Conservation (phyloP, 2,797 vertebrate species). For the Gobionotothen gibberifrons region DNA sequence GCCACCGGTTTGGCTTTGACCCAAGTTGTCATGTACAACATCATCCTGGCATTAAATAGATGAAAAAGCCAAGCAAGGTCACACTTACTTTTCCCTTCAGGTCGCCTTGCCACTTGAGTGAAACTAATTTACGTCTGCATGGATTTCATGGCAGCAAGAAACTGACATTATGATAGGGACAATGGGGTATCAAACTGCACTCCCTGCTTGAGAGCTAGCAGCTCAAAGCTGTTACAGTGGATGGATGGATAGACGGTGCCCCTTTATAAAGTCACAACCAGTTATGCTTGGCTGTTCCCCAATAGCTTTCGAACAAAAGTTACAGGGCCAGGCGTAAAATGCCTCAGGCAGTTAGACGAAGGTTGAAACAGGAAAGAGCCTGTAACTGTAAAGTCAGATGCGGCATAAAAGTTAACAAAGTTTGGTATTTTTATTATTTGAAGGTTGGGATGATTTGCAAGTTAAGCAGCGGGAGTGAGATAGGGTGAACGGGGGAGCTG, state of each 20-base stretch:
- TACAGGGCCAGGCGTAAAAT: constrained; percentile 15
- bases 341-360: background rate
- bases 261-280: constrained; percentile 18
- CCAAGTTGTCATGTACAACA: constrained; percentile 18
- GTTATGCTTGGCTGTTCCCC: constrained; percentile 8
- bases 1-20: background rate
- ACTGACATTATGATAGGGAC: constrained; percentile 23
- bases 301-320: constrained; percentile 3
- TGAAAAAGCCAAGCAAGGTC: constrained; percentile 28
- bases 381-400: constrained; percentile 14
- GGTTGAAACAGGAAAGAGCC: constrained; percentile 9
- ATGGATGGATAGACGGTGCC: constrained; percentile 7
- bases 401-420: constrained; percentile 8
- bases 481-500: constrained; percentile 10
- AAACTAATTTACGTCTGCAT: constrained; percentile 30
- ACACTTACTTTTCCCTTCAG: background rate
- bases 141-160: constrained; percentile 14
- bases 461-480: constrained; percentile 30
- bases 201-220: constrained; percentile 17
- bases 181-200: constrained; percentile 24
- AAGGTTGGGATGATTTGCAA: constrained; percentile 28
- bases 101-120: constrained; percentile 2
- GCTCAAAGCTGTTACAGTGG: constrained; percentile 5
- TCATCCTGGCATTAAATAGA: constrained; percentile 17
- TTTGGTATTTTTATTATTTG: constrained; percentile 20